Percentiles rank a stretch among this genome's conserved stretches.
phyloP scores from a whole-genome alignment of 2,113 vertebrate genomes.

The Epinephelus moara region DNA sequence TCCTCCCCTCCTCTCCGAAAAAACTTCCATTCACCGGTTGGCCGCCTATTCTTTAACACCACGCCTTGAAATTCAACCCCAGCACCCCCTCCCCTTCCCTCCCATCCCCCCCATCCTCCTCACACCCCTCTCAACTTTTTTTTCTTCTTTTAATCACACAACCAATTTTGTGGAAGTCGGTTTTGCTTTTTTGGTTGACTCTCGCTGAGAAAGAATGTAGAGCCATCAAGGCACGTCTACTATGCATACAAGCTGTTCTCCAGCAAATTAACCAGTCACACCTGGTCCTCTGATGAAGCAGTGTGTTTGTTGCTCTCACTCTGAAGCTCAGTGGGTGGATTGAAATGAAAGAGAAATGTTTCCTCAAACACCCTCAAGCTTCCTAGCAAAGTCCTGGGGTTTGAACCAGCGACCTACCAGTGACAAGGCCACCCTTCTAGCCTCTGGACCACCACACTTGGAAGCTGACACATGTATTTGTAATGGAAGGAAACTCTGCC shows the following conservation, averaged over 20 bases:
- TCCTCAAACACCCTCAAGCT: not conserved
- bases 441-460: conserved; percentile 48
- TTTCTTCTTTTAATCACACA: conserved; percentile 55
- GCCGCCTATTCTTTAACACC: conserved; percentile 70
- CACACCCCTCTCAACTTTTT: conserved; percentile 23
- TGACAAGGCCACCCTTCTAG: conserved; percentile 20
- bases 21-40: conserved; percentile 76
- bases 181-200: conserved; percentile 56
- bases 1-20: conserved; percentile 46
- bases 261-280: not conserved
- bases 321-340: not conserved
- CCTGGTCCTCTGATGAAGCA: not conserved
- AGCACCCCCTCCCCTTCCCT: not conserved
- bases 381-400: not conserved
- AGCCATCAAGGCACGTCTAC: conserved; percentile 11
- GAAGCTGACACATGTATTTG: conserved; percentile 70
- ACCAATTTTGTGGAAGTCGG: conserved; percentile 71
- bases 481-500: conserved; percentile 75
- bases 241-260: not conserved
- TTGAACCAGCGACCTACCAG: conserved; percentile 26
- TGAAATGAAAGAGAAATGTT: not conserved
- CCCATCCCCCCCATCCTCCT: not conserved
- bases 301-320: not conserved
- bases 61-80: conserved; percentile 78
- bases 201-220: conserved; percentile 53